Percentiles rank a stretch among this genome's conserved stretches.
These are phyloP conservation scores for Bombus waltoni DNA, from an alignment of 1,140 invertebrate genomes.

Conservation along the genomic window DNA sequence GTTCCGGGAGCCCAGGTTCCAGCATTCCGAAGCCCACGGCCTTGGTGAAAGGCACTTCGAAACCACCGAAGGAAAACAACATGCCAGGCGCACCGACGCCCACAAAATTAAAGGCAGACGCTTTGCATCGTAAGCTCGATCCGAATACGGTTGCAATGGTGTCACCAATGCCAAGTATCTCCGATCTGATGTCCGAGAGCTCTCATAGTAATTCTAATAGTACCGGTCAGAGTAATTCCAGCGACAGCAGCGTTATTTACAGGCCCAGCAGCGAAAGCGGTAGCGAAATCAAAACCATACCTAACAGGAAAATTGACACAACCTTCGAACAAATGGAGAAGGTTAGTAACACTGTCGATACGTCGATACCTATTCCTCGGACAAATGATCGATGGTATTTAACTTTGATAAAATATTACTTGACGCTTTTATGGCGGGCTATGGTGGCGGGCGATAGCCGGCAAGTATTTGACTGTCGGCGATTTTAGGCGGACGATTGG, in stretches of 20 bases:
- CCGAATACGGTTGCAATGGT: conserved; percentile 88
- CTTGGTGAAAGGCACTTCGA: conserved; percentile 93
- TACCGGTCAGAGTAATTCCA: conserved; percentile 86
- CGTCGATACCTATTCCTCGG: too few species aligned
- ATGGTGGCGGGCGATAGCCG: too few species aligned
- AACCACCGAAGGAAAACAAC: conserved; percentile 82
- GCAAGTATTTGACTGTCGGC: too few species aligned
- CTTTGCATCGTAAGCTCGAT: conserved; percentile 82
- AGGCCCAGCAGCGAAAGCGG: conserved; percentile 87
- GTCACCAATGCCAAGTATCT: conserved; percentile 88
- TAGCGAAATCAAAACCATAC: conserved; percentile 84
- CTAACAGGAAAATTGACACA: conserved; percentile 83
- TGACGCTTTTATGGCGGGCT: too few species aligned
- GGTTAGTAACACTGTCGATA: conserved; percentile 55
- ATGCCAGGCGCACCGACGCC: conserved; percentile 67
- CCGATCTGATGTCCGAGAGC: conserved; percentile 83
- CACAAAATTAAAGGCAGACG: conserved; percentile 72
- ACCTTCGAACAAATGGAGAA: conserved; percentile 79
- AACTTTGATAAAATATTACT: too few species aligned
- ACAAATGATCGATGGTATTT: too few species aligned
- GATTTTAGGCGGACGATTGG: too few species aligned
- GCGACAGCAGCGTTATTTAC: conserved; percentile 88
- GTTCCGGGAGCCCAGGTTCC: conserved; percentile 81
- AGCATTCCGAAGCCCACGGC: conserved; percentile 95
- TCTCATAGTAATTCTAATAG: conserved; percentile 84